phyloP scores from a whole-genome alignment of 2,113 vertebrate species.

The Heliornis fulica region DNA sequence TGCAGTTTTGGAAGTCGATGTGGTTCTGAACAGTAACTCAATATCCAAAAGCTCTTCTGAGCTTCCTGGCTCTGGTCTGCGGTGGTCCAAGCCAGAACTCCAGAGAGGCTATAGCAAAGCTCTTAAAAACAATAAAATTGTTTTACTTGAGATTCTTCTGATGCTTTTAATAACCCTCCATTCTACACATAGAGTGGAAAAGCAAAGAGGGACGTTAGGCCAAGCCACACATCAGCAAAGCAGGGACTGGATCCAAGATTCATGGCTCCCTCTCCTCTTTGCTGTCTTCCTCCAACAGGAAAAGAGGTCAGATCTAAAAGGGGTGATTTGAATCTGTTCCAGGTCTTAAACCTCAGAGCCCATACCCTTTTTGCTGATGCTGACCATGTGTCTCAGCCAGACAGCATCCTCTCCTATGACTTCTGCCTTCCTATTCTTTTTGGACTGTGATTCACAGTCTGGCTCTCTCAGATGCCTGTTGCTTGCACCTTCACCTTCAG shows the following conservation, averaged over 20 bases:
- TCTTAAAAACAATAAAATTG: background rate
- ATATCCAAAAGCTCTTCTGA: background rate
- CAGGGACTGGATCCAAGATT: background rate
- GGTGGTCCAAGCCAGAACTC: background rate
- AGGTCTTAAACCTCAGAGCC: slow-evolving; percentile 20
- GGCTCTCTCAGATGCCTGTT: background rate
- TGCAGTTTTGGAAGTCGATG: background rate
- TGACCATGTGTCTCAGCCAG: background rate
- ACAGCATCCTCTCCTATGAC: background rate
- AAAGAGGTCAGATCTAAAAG: slow-evolving; percentile 18
- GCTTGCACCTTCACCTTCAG: background rate
- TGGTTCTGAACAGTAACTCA: background rate
- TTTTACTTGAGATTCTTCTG: slow-evolving; percentile 19
- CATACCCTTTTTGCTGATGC: slow-evolving; percentile 9
- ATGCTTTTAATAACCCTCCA: background rate
- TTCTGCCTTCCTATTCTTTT: background rate
- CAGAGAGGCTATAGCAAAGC: background rate
- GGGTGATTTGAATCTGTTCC: slow-evolving; percentile 3
- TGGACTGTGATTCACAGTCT: background rate
- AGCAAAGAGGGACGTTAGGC: background rate
- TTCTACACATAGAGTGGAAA: background rate
- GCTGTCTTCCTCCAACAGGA: background rate
- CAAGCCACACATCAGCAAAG: background rate
- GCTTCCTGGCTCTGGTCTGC: background rate
- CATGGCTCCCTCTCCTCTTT: background rate